A percentile compares a stretch with the other conserved stretches of the same genome.
Conservation (phyloP, 2,888 invertebrate genomes). For the Noctua fimbriata region DNA sequence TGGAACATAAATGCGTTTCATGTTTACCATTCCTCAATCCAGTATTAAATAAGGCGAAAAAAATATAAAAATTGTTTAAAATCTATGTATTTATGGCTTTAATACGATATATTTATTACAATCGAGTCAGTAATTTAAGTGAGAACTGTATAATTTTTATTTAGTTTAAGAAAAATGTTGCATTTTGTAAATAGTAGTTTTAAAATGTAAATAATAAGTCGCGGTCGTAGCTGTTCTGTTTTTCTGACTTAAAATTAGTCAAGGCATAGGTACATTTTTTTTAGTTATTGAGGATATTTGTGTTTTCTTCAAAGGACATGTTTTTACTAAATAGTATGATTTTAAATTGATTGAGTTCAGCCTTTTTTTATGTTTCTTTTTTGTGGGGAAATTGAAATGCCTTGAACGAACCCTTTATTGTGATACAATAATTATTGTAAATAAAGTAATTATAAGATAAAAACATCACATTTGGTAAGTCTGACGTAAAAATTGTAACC, state of each 20-base stretch:
- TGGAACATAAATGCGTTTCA: conserved; percentile 22
- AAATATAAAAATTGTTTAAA: conserved; percentile 67
- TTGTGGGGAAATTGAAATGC: conserved; percentile 70
- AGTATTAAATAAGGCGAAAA: conserved; percentile 78
- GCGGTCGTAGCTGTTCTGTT: conserved; percentile 58
- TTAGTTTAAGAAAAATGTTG: conserved; percentile 71
- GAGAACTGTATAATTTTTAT: conserved; percentile 70
- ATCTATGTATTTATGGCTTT: conserved; percentile 73
- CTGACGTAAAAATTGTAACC: conserved; percentile 43
- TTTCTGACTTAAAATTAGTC: conserved; percentile 41
- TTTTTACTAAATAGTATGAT: conserved; percentile 27
- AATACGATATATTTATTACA: conserved; percentile 82
- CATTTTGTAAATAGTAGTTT: conserved; percentile 72
- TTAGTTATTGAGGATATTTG: neutral
- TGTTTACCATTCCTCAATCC: conserved; percentile 83
- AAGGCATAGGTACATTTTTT: conserved; percentile 42
- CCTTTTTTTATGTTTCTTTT: neutral
- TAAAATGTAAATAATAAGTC: conserved; percentile 65
- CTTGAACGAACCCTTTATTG: conserved; percentile 78
- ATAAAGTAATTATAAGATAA: conserved; percentile 67
- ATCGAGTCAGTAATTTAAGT: conserved; percentile 89
- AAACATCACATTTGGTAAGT: conserved; percentile 64
- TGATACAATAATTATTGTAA: conserved; percentile 81
- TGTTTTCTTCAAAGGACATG: conserved; percentile 2
- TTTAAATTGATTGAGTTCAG: neutral